These are phyloP conservation scores for Dryoscopus gambensis DNA, from an alignment of 2,113 vertebrate genomes.

Conservation along the genomic window DNA sequence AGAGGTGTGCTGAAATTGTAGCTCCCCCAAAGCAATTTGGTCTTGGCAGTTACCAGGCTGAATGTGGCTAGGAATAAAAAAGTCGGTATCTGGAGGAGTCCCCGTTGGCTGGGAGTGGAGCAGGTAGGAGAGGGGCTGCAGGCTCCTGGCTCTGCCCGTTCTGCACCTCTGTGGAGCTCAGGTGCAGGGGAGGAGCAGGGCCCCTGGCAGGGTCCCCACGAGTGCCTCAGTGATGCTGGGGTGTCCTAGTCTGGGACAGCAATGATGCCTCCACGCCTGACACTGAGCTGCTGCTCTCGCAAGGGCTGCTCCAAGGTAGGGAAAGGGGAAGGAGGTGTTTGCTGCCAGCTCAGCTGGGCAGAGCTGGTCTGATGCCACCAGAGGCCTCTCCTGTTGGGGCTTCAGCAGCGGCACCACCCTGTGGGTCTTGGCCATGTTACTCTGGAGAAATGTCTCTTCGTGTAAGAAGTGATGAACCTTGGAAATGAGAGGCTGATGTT, in stretches of 20 bases:
- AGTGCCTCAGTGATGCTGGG: not conserved
- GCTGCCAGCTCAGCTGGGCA: not conserved
- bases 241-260: not conserved
- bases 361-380: not conserved
- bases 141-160: not conserved
- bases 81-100: not conserved
- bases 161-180: not conserved
- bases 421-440: not conserved
- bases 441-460: not conserved
- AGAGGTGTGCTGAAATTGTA: not conserved
- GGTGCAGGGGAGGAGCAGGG: too few species aligned
- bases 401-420: not conserved
- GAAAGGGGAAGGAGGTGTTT: not conserved
- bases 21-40: not conserved
- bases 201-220: accelerated
- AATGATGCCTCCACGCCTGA: not conserved
- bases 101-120: accelerated
- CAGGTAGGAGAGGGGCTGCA: not conserved
- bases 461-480: not conserved
- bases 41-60: not conserved
- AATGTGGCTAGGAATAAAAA: not conserved
- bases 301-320: not conserved
- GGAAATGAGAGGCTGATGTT: not conserved
- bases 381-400: not conserved
- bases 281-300: not conserved